A percentile compares a stretch with the other conserved stretches of the same genome.
Evolutionary conservation across 1,140 invertebrate genomes (phyloP).

Genomic region (Nixonia krombeini): DNA sequence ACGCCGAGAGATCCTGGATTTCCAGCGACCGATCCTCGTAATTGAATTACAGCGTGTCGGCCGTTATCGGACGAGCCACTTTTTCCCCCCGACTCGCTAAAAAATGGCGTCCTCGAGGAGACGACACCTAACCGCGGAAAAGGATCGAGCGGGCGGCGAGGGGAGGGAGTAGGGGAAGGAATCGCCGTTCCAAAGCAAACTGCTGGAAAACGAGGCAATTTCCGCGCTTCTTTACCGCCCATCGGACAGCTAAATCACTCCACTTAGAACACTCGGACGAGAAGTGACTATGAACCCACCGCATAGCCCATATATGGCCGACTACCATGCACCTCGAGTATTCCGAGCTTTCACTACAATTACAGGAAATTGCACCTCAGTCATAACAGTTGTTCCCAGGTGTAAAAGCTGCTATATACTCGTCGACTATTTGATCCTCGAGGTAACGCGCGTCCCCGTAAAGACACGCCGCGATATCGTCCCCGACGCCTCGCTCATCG

Average conservation of each 20-base stretch:
- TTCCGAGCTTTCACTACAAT: conserved; percentile 66
- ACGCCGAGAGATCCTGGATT: conserved; percentile 10
- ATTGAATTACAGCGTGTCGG: conserved; percentile 7
- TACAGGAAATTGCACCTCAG: conserved; percentile 64
- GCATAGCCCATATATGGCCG: conserved; percentile 39
- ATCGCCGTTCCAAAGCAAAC: conserved; percentile 43
- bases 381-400: conserved; percentile 63
- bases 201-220: conserved; percentile 58
- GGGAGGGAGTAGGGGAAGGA: conserved; percentile 19
- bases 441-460: neutral
- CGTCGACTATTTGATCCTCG: conserved; percentile 13
- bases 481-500: too few species aligned
- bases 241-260: conserved; percentile 67
- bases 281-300: conserved; percentile 22
- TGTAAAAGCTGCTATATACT: conserved; percentile 46
- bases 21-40: conserved; percentile 11
- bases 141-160: neutral
- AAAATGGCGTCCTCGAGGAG: conserved; percentile 21
- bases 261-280: conserved; percentile 54
- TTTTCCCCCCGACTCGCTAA: conserved; percentile 1
- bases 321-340: conserved; percentile 37
- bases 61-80: conserved; percentile 3
- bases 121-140: conserved; percentile 22
- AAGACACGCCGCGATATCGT: too few species aligned
- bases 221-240: conserved; percentile 54